Conservation (phyloP, 1,140 invertebrate species). For the Drosophila micromelanica region DNA sequence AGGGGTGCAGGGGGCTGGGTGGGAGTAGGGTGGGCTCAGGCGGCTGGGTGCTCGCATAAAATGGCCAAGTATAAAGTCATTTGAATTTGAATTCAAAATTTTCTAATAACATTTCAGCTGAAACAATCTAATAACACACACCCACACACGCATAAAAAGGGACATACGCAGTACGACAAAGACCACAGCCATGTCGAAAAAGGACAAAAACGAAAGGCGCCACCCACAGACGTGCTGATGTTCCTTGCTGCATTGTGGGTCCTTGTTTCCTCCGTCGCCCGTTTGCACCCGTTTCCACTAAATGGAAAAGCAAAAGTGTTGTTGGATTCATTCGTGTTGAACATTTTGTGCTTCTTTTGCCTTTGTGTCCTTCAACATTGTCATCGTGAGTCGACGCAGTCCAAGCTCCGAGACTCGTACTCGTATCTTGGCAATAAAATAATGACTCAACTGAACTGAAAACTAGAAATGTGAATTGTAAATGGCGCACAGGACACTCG, state of each 20-base stretch:
- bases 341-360: conserved; percentile 25
- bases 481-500: conserved; percentile 72
- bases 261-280: background rate
- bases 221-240: conserved; percentile 58
- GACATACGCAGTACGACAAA: conserved; percentile 21
- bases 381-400: conserved; percentile 62
- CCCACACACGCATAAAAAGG: conserved; percentile 13
- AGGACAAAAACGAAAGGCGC: conserved; percentile 69
- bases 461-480: conserved; percentile 83
- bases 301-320: conserved; percentile 75
- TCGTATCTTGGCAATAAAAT: conserved; percentile 82
- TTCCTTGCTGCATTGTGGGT: conserved; percentile 24
- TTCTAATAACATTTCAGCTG: conserved; percentile 81
- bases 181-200: conserved; percentile 52
- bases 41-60: conserved; percentile 33
- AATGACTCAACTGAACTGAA: conserved; percentile 83
- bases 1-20: background rate
- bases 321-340: conserved; percentile 31
- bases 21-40: background rate
- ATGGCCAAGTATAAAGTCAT: conserved; percentile 73
- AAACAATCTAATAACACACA: conserved; percentile 80
- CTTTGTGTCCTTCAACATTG: conserved; percentile 57
- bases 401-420: conserved; percentile 29
- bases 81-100: conserved; percentile 83
- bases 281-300: conserved; percentile 18